phyloP scores from a whole-genome alignment of 2,888 invertebrate species.

The Oscheius sp. region DNA sequence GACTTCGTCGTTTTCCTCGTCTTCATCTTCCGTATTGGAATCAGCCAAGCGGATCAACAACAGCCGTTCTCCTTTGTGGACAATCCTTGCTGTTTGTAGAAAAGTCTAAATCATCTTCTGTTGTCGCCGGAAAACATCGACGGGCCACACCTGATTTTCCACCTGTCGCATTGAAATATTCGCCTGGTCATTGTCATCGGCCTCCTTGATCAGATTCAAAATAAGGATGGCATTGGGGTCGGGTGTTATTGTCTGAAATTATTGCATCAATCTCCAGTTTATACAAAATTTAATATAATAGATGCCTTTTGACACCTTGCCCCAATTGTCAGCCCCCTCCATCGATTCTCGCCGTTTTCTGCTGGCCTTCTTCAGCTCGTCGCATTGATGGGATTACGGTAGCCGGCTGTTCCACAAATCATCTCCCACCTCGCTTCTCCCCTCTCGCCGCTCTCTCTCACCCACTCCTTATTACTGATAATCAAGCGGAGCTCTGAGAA shows the following conservation, averaged over 20 bases:
- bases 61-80: constrained; percentile 56
- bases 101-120: neutral
- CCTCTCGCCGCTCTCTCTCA: constrained; percentile 11
- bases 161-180: constrained; percentile 60
- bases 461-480: constrained; percentile 32
- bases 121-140: too few relatives aligned
- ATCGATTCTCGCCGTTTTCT: constrained; percentile 1
- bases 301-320: neutral
- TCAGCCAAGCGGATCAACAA: constrained; percentile 43
- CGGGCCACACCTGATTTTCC: constrained; percentile 55
- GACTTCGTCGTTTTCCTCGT: constrained; percentile 43
- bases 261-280: neutral
- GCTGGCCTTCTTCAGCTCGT: constrained; percentile 10
- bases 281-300: too few relatives aligned
- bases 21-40: constrained; percentile 47
- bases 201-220: constrained; percentile 65
- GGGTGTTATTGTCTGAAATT: constrained; percentile 53
- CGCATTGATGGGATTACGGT: constrained; percentile 30
- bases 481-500: constrained; percentile 29
- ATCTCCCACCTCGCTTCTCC: constrained; percentile 18
- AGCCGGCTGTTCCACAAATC: constrained; percentile 31
- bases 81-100: constrained; percentile 30
- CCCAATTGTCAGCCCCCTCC: neutral
- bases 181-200: constrained; percentile 51
- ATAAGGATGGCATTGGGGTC: constrained; percentile 66